Conservation (phyloP, 2,113 vertebrate genomes). For the Coryphaenoides rupestris region DNA sequence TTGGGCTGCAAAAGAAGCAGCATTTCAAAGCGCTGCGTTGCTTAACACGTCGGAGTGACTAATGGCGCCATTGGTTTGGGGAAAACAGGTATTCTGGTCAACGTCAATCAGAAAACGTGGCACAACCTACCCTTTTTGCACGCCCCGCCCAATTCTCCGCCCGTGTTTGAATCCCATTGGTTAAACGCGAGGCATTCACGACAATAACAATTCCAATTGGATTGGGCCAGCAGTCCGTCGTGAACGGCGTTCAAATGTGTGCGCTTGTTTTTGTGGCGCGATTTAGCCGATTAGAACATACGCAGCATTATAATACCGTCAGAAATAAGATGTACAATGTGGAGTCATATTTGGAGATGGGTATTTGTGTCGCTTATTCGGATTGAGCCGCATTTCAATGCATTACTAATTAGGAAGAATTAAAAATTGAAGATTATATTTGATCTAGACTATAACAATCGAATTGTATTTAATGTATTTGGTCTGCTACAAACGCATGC, state of each 20-base stretch:
- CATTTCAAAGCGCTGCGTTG: no score
- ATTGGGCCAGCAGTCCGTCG: conserved; percentile 32
- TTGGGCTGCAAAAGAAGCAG: no score
- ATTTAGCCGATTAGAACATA: not conserved
- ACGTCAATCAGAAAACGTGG: conserved; percentile 52
- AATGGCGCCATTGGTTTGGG: conserved; percentile 54
- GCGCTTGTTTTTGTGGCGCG: conserved; percentile 37
- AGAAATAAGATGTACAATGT: no score
- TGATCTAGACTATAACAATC: no score
- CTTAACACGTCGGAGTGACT: not conserved
- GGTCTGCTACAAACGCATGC: no score
- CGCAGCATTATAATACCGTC: no score
- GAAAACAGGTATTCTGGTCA: conserved; percentile 49
- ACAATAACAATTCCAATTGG: conserved; percentile 47
- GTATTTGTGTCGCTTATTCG: no score
- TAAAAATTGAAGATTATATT: no score
- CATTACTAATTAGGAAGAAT: no score
- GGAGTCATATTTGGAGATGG: no score
- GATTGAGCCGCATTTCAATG: no score
- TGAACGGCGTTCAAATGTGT: conserved; percentile 11
- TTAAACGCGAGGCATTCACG: conserved; percentile 5
- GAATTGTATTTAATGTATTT: no score
- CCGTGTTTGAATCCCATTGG: conserved; percentile 47
- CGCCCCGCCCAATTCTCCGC: conserved; percentile 39
- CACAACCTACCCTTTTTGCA: conserved; percentile 50